Conservation (phyloP, 2,797 vertebrate genomes). For the Microctenopoma stevenorrisi region DNA sequence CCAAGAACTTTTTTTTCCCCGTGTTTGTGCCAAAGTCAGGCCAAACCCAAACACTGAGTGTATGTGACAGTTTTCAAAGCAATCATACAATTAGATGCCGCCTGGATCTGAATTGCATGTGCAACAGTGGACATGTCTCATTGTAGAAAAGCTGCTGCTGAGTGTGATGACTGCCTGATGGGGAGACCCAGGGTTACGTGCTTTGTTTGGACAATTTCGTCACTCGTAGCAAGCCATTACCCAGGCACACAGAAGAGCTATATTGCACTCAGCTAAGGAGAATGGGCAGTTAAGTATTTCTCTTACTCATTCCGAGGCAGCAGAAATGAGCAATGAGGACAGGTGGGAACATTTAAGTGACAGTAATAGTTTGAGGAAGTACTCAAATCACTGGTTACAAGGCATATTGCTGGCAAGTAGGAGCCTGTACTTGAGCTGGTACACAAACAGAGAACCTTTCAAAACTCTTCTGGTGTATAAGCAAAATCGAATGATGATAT, state of each 20-base stretch:
- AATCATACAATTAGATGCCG: conserved; percentile 48
- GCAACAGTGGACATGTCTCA: conserved; percentile 13
- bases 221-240: conserved; percentile 42
- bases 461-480: conserved; percentile 11
- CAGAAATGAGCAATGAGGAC: conserved; percentile 59
- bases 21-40: conserved; percentile 38
- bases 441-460: conserved; percentile 28
- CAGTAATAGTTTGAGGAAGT: conserved; percentile 53
- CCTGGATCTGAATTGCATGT: conserved; percentile 39
- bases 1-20: conserved; percentile 13
- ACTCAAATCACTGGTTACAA: conserved; percentile 44
- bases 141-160: conserved; percentile 28
- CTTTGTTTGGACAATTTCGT: conserved; percentile 58
- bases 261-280: conserved; percentile 49
- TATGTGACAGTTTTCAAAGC: conserved; percentile 55
- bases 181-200: conserved; percentile 37
- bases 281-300: conserved; percentile 56
- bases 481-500: conserved; percentile 17
- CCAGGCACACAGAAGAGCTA: conserved; percentile 31
- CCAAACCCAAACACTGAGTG: conserved; percentile 42
- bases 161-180: conserved; percentile 41
- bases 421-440: conserved; percentile 11
- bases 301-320: conserved; percentile 38
- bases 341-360: conserved; percentile 51
- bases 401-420: conserved; percentile 22